Evolutionary conservation across 2,797 vertebrate species (phyloP).

Genomic region (Schizopygopsis pylzovi): DNA sequence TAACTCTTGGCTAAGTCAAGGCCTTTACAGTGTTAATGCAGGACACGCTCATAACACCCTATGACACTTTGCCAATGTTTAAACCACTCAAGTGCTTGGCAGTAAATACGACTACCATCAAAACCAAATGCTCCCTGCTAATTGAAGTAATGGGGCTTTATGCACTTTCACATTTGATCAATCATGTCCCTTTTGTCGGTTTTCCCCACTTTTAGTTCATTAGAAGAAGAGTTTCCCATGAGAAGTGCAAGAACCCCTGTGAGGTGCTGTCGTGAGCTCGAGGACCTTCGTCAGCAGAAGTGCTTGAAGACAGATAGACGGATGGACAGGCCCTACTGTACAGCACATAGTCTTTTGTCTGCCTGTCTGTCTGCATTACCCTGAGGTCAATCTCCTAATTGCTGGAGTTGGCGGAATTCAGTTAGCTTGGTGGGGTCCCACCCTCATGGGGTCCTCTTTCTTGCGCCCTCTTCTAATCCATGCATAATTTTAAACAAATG

Average conservation of each 20-base stretch:
- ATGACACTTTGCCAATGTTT: constrained; percentile 23
- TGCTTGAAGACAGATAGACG: constrained; percentile 62
- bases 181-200: background rate
- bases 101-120: constrained; percentile 29
- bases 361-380: constrained; percentile 77
- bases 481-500: constrained; percentile 67
- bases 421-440: constrained; percentile 60
- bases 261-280: background rate
- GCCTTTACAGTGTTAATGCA: constrained; percentile 18
- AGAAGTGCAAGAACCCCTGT: constrained; percentile 42
- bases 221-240: constrained; percentile 38
- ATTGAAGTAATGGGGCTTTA: constrained; percentile 47
- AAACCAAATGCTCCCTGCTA: constrained; percentile 38
- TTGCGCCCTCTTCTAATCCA: constrained; percentile 52
- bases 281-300: constrained; percentile 50
- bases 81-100: background rate
- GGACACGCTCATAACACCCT: constrained; percentile 22
- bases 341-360: constrained; percentile 74
- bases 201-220: constrained; percentile 5
- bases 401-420: constrained; percentile 68
- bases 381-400: constrained; percentile 77
- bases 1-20: background rate
- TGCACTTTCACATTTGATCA: constrained; percentile 16
- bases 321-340: constrained; percentile 65
- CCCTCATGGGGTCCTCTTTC: constrained; percentile 54